Evolutionary conservation across 2,888 invertebrate genomes (phyloP), one percentile per base, ranked within the genome.

Genomic region (Entomobrya proxima): DNA sequence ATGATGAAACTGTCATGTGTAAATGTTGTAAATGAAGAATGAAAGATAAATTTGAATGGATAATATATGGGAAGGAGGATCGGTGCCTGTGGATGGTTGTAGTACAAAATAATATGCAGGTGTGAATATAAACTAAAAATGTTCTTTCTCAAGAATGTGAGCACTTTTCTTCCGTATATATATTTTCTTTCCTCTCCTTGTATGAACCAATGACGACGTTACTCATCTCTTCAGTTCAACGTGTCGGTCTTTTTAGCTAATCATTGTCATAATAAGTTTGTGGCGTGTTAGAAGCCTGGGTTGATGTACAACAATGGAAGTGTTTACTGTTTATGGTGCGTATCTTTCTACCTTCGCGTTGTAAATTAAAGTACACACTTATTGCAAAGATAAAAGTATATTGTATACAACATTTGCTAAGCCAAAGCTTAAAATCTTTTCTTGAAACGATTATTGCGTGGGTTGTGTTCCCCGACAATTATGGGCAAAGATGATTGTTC

Each of bases 401-500:
- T 30, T 21, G 24, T 21, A 40, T 67, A n/a, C 3, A 9, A 44
- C 24, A 13, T 11, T 15, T 5, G 9, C 27, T 27, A 55, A 50
- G 32, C 64, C 21, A 37, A 4, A n/a, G 37, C 64, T 64, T 24
- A 58, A 30, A 58, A 32, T 30, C 35, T 64, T 11, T 37, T 37
- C 35, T 55, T 18, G 37, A 58, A 61, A 77, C 24, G 40, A 79
- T 69, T 61, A 82, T 76, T 76, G 82, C 82, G 82, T 75, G 82
- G 82, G 82, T 27, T 76, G 75, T 64, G 67, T 64, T 75, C 21
- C 37, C 61, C 67, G 75, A 75, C 82, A 52, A 61, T 82, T 82
- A 82, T 82, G 82, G 82, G 35, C 75, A 75, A 75, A 24, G 75
- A 82, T 82, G 74, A 82, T 74, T 82, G 64, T 82, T 75, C 75